A percentile compares a stretch with the other conserved stretches of the same genome.
phyloP scores from a whole-genome alignment of 2,797 vertebrate species.

The Sciaenops ocellatus region DNA sequence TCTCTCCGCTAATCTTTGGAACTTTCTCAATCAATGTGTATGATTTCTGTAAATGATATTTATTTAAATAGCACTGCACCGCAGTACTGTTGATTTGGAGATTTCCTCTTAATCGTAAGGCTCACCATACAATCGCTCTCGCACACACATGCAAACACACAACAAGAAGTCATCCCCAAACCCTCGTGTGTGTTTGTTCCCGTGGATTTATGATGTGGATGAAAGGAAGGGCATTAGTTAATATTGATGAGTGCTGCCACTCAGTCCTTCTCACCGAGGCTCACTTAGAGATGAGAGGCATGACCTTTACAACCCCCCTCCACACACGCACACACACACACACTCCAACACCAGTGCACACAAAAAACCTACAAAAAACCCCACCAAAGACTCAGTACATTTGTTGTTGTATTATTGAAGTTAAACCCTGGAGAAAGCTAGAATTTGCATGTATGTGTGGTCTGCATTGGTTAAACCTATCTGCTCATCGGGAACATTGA shows the following conservation, averaged over 20 bases:
- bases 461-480: slow-evolving; percentile 21
- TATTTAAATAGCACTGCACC: not conserved
- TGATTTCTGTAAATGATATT: not conserved
- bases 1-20: not conserved
- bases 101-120: not conserved
- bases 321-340: slow-evolving; percentile 16
- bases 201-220: slow-evolving; percentile 80
- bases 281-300: slow-evolving; percentile 79
- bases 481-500: slow-evolving; percentile 3
- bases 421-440: slow-evolving; percentile 17
- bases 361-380: not conserved
- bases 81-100: not conserved
- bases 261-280: slow-evolving; percentile 71
- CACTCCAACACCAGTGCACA: slow-evolving; percentile 7
- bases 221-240: slow-evolving; percentile 83
- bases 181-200: slow-evolving; percentile 61
- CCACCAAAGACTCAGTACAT: not conserved
- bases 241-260: slow-evolving; percentile 84
- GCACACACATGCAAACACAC: not conserved
- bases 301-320: slow-evolving; percentile 73
- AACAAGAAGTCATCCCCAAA: slow-evolving; percentile 21
- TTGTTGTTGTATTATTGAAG: slow-evolving; percentile 47
- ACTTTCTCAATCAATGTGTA: not conserved
- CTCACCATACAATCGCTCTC: not conserved
- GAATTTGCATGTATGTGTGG: not conserved